Conservation (phyloP, 2,113 vertebrate genomes). For the Strix aluco region DNA sequence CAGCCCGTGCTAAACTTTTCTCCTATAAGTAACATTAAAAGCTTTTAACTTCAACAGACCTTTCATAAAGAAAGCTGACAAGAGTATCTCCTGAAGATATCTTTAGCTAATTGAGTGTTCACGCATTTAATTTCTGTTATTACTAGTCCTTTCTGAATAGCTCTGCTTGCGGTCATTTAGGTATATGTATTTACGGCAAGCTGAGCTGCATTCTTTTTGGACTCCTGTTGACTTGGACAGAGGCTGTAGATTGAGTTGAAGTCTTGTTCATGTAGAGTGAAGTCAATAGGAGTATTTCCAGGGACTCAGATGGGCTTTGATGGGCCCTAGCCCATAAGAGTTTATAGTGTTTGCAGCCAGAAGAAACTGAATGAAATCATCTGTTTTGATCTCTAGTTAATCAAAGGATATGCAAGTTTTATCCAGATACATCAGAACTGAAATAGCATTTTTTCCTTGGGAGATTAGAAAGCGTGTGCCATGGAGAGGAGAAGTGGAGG, state of each 20-base stretch:
- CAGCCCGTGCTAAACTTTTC: background rate
- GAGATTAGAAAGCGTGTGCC: background rate
- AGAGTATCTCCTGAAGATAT: background rate
- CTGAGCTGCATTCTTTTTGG: background rate
- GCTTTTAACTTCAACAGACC: background rate
- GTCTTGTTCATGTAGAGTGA: background rate
- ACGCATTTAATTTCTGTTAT: background rate
- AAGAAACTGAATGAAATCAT: background rate
- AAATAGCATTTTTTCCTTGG: background rate
- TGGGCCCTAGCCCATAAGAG: background rate
- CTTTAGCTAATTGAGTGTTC: background rate
- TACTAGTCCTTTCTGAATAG: background rate
- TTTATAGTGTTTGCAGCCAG: background rate
- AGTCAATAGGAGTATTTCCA: background rate
- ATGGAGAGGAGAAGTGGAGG: background rate
- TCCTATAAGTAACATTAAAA: background rate
- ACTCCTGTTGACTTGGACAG: accelerated
- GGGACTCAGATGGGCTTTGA: background rate
- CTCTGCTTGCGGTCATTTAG: background rate
- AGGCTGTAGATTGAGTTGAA: background rate
- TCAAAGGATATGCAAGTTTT: background rate
- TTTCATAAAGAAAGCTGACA: background rate
- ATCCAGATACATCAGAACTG: background rate
- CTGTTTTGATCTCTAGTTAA: background rate
- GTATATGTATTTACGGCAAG: background rate